Evolutionary conservation across 2,113 vertebrate genomes (phyloP).

Genomic region (Columba janthina): DNA sequence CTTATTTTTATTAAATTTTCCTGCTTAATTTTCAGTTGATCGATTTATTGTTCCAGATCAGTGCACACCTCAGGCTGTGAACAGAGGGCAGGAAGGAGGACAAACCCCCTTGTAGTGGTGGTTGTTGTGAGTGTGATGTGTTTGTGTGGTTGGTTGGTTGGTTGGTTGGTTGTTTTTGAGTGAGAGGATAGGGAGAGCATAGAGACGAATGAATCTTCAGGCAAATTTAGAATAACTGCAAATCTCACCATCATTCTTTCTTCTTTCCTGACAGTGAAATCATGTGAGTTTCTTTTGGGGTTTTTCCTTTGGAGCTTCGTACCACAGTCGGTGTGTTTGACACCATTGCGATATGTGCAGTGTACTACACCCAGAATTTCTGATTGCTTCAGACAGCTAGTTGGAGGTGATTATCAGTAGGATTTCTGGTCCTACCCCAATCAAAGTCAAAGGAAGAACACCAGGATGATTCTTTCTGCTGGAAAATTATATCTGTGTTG

Average conservation of each 20-base stretch:
- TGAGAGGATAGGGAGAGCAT: rapidly evolving
- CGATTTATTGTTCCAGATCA: neutral
- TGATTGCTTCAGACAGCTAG: neutral
- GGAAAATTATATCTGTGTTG: neutral
- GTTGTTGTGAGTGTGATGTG: too few species aligned
- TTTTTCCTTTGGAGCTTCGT: neutral
- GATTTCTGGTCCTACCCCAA: neutral
- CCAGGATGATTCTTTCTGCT: neutral
- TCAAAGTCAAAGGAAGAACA: neutral
- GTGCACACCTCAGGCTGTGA: neutral
- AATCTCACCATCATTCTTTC: neutral
- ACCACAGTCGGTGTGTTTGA: neutral
- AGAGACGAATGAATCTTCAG: neutral
- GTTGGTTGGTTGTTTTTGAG: neutral
- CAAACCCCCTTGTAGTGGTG: neutral
- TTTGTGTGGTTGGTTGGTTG: neutral
- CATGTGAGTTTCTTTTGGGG: neutral
- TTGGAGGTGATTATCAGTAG: neutral
- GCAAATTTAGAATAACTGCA: neutral
- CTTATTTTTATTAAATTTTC: too few species aligned
- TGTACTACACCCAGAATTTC: neutral
- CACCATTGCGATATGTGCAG: neutral
- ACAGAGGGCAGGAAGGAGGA: neutral
- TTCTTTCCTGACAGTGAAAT: neutral
- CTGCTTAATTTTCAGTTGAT: neutral